phyloP scores from a whole-genome alignment of 2,797 vertebrate genomes.

The Clarias platycephalus region DNA sequence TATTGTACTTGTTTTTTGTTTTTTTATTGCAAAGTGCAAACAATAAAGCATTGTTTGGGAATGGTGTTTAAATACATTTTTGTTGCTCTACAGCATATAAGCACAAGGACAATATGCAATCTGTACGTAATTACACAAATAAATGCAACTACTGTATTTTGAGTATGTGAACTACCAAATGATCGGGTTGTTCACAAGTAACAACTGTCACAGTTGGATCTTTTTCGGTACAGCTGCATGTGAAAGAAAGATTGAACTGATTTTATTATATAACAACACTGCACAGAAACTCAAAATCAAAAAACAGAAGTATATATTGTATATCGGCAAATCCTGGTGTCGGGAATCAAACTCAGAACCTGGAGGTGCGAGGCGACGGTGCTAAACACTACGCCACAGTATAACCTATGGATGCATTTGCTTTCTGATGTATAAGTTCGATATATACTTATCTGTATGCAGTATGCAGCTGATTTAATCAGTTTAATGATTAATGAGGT shows the following conservation, averaged over 20 bases:
- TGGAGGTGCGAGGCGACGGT: too few species aligned
- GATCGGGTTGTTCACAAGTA: background rate
- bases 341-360: too few species aligned
- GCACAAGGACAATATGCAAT: background rate
- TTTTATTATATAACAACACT: background rate
- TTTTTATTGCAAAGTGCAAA: background rate
- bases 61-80: background rate
- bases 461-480: background rate
- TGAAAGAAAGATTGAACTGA: background rate
- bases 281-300: background rate
- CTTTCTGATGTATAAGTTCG: too few species aligned
- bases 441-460: background rate
- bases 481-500: background rate
- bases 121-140: background rate
- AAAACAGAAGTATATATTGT: background rate
- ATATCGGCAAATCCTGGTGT: constrained; percentile 1
- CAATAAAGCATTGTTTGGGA: background rate
- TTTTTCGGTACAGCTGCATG: background rate
- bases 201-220: background rate
- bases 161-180: background rate
- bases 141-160: background rate
- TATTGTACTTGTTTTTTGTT: background rate
- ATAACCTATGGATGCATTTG: too few species aligned
- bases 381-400: too few species aligned
- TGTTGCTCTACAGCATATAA: background rate